phyloP scores from a whole-genome alignment of 2,113 vertebrate species.

The Opisthocomus hoazin region DNA sequence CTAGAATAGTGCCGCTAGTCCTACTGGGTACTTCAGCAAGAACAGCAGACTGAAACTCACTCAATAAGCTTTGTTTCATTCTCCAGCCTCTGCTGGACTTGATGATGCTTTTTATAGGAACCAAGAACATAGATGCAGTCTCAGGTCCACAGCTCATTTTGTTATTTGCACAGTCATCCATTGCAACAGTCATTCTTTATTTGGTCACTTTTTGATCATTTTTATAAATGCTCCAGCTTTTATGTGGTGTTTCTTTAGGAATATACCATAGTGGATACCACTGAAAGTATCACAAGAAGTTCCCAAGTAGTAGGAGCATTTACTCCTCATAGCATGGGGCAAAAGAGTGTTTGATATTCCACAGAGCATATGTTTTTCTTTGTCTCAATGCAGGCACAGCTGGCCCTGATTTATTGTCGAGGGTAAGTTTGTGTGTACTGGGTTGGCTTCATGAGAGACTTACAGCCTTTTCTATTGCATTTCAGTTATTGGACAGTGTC shows the following conservation, averaged over 20 bases:
- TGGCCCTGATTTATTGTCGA: background rate
- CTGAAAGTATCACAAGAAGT: background rate
- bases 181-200: background rate
- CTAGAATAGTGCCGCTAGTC: background rate
- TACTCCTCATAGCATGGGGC: background rate
- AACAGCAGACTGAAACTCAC: background rate
- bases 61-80: background rate
- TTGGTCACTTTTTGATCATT: background rate
- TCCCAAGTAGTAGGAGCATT: background rate
- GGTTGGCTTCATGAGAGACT: background rate
- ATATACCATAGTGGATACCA: background rate
- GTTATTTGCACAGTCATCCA: background rate
- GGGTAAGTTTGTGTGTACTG: background rate
- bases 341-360: background rate
- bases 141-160: background rate
- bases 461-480: background rate
- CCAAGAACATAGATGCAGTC: background rate
- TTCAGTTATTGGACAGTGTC: background rate
- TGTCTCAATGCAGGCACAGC: background rate
- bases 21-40: background rate
- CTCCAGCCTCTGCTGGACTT: background rate
- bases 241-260: background rate
- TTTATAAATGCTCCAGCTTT: background rate
- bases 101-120: background rate
- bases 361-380: background rate